A percentile compares a stretch with the other conserved stretches of the same genome.
Conservation (phyloP, 2,888 invertebrate genomes). For the Anarsia innoxiella region DNA sequence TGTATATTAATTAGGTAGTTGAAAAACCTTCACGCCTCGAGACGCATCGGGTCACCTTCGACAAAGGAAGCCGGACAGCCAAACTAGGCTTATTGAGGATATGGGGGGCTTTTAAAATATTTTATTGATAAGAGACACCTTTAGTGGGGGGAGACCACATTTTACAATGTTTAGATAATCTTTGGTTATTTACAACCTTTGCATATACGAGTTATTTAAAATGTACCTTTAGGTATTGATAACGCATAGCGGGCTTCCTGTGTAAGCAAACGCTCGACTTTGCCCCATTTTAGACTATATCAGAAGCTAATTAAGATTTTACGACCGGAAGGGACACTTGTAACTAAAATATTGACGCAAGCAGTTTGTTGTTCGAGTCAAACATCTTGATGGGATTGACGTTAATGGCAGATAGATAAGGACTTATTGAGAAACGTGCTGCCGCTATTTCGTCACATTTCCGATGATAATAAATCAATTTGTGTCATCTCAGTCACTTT, state of each 20-base stretch:
- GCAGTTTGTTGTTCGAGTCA: slow-evolving; percentile 15
- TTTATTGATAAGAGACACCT: not conserved
- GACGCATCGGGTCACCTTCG: slow-evolving; percentile 12
- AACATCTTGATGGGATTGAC: slow-evolving; percentile 42
- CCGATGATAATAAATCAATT: slow-evolving; percentile 64
- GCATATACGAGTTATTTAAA: too few relatives aligned
- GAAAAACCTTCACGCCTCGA: slow-evolving; percentile 13
- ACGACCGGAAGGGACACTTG: slow-evolving; percentile 21
- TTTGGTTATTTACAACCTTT: too few relatives aligned
- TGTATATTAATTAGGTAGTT: too few relatives aligned
- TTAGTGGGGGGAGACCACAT: too few relatives aligned
- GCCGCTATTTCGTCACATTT: slow-evolving; percentile 51
- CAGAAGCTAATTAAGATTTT: slow-evolving; percentile 14
- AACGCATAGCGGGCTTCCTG: too few relatives aligned
- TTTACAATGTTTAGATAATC: too few relatives aligned
- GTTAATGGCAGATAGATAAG: slow-evolving; percentile 57
- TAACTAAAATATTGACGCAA: slow-evolving; percentile 24
- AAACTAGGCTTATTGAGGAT: slow-evolving; percentile 8
- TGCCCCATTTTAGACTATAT: too few relatives aligned
- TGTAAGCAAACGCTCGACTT: too few relatives aligned
- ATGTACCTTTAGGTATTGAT: too few relatives aligned
- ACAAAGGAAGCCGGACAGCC: slow-evolving; percentile 5
- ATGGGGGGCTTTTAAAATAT: slow-evolving; percentile 2
- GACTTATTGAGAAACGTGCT: slow-evolving; percentile 46
- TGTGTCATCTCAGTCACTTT: slow-evolving; percentile 53